Percentiles rank a stretch among this genome's conserved stretches.
Conservation (phyloP, 30 jellyfish, hydroid and myxozoan genomes). For the Aurelia aurita complex sp. Pacific region DNA sequence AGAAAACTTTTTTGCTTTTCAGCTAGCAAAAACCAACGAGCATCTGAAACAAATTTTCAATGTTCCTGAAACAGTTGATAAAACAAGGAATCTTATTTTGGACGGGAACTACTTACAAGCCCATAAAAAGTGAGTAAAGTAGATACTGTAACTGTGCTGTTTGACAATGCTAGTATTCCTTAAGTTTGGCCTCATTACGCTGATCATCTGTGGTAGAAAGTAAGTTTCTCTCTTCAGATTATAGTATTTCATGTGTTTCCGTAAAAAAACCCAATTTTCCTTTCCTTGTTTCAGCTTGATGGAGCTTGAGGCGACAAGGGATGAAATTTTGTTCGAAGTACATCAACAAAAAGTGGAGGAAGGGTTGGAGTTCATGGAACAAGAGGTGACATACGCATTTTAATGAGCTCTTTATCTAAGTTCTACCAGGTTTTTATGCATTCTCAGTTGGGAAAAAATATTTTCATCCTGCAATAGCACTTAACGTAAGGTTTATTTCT, state of each 20-base stretch:
- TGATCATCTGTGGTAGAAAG: too few relatives aligned
- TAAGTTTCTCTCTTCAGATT: too few relatives aligned
- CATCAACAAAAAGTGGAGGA: conserved; percentile 67
- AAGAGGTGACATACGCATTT: conserved; percentile 32
- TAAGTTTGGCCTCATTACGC: too few relatives aligned
- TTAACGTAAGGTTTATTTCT: too few relatives aligned
- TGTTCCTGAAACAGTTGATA: conserved; percentile 88
- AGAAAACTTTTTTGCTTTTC: neutral
- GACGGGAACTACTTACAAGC: conserved; percentile 87
- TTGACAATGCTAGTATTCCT: too few relatives aligned
- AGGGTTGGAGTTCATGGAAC: conserved; percentile 56
- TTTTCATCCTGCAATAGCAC: too few relatives aligned
- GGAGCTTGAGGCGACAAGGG: conserved; percentile 96
- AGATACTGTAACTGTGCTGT: too few relatives aligned
- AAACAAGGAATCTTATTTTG: conserved; percentile 62
- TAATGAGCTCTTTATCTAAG: neutral
- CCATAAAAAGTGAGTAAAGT: conserved; percentile 83
- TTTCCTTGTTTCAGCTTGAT: conserved; percentile 21
- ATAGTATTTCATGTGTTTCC: neutral
- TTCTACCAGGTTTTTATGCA: too few relatives aligned
- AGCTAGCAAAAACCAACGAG: conserved; percentile 89
- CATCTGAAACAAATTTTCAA: conserved; percentile 87
- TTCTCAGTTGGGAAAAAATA: too few relatives aligned
- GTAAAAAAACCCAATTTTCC: neutral
- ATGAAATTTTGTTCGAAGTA: conserved; percentile 87